Base-by-base conservation (phyloP, 2,888 invertebrate species). In the Octodonta nipae region DNA sequence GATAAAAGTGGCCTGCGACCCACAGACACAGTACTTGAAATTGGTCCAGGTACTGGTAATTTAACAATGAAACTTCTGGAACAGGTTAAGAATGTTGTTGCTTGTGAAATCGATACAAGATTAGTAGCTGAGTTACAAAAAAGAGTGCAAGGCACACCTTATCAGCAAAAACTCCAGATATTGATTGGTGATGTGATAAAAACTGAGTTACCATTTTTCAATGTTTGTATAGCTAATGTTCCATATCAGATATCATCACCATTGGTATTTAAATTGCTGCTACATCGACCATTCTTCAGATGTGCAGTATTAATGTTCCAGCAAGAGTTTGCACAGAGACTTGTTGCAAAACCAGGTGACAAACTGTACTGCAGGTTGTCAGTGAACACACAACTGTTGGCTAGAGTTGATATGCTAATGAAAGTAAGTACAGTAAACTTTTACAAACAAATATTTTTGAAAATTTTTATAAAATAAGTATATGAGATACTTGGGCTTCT, bases 291-390 rank as follows among this genome's bases (percentile, higher is more conserved):
- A 13, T 74, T 79, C 54, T 84, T 79, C 52, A 75, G 96, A 44
- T 96, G 93, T 69, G 98, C 98, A 11, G 78, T 98, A 3, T 68
- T 99, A 6, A 98, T 99, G 96, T 95, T 99, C 56, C 98, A 99
- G 66, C 74, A 85, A 51, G 98, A 98, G 67, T 99, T 99, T 68
- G 96, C 98, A 2, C 86, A 95, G 52, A 70, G 98, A 55, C 66
- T 99, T 32, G 87, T 93, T 2, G 98, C 98, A 0, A 85, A 91
- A 60, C 91, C 98, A 8, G 96, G 95, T 2, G 95, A 96, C 52
- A 96, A 98, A 64, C 64, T 92, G 6, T 99, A 89, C 56, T 96
- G 96, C 58, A 75, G 98, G 33, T 65, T 99, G 15, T 95, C 96
- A 32, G 80, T 95, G 30, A 98, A 98, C 55, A 92, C 92, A 15